These are phyloP conservation scores for Falcaria lacertinaria DNA, from an alignment of 2,888 invertebrate species.

Conservation along the genomic window DNA sequence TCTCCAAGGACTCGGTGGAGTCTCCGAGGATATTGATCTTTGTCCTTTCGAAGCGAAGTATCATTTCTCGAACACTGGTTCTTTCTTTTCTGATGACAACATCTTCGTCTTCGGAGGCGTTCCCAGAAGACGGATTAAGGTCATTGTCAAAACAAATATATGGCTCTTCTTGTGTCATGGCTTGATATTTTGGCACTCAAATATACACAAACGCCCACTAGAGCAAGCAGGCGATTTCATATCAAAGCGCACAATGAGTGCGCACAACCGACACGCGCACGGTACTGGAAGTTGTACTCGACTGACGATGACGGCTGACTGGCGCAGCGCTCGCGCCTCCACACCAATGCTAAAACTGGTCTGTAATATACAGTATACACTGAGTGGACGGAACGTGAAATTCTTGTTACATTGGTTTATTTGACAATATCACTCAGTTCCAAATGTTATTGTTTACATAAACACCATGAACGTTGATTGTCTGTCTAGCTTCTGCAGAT, in stretches of 20 bases:
- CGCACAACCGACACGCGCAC: slow-evolving; percentile 56
- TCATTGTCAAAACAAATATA: slow-evolving; percentile 52
- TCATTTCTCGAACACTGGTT: slow-evolving; percentile 65
- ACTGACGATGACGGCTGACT: slow-evolving; percentile 58
- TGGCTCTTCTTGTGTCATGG: slow-evolving; percentile 67
- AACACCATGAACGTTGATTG: background rate
- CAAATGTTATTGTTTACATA: background rate
- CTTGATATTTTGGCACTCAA: slow-evolving; percentile 37
- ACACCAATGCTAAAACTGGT: background rate
- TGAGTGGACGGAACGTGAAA: background rate
- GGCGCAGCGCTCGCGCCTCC: slow-evolving; percentile 24
- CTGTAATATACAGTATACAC: background rate
- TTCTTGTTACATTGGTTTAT: background rate
- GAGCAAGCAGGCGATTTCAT: slow-evolving; percentile 53
- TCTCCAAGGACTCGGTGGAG: slow-evolving; percentile 60
- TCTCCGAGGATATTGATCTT: slow-evolving; percentile 43
- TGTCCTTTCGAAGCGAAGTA: slow-evolving; percentile 65
- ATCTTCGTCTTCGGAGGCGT: slow-evolving; percentile 58
- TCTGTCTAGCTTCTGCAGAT: background rate
- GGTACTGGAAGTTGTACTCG: slow-evolving; percentile 42
- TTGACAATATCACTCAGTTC: background rate
- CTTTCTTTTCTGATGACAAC: slow-evolving; percentile 58
- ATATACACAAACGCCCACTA: slow-evolving; percentile 53
- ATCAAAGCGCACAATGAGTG: slow-evolving; percentile 48
- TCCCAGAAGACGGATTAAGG: slow-evolving; percentile 47